These are phyloP conservation scores for Nyleta sp. DNA, from an alignment of 2,888 invertebrate species.

Conservation along the genomic window DNA sequence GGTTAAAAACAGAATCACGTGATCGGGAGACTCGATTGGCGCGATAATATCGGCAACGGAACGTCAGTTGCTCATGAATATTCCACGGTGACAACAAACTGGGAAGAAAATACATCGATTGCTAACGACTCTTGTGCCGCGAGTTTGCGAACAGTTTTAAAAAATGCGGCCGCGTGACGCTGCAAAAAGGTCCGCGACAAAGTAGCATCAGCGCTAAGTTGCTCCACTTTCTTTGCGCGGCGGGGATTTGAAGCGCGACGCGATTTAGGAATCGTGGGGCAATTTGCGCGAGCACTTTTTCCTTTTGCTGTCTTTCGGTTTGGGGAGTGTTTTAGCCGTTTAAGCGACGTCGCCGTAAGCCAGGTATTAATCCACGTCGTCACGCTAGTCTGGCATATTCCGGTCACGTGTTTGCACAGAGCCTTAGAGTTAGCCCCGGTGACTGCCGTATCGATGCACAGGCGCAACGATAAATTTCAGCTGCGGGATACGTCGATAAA, in stretches of 20 bases:
- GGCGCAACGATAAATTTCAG: conserved; percentile 59
- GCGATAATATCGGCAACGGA: neutral
- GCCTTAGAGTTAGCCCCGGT: conserved; percentile 65
- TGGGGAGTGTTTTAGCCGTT: conserved; percentile 36
- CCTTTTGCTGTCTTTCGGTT: conserved; percentile 9
- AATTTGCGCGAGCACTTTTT: conserved; percentile 20
- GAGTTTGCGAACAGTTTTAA: conserved; percentile 35
- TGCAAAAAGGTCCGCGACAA: conserved; percentile 27
- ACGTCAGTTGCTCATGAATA: conserved; percentile 28
- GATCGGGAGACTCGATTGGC: neutral
- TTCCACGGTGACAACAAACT: conserved; percentile 25
- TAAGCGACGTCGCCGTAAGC: conserved; percentile 30
- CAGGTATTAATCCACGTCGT: conserved; percentile 63
- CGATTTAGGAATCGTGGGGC: conserved; percentile 27
- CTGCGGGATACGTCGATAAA: conserved; percentile 61
- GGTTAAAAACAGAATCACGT: conserved; percentile 3
- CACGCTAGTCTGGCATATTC: conserved; percentile 66
- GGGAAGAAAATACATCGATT: conserved; percentile 35
- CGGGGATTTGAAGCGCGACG: conserved; percentile 5
- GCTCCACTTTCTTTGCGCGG: neutral
- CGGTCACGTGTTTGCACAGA: conserved; percentile 67
- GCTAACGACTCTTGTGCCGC: conserved; percentile 30
- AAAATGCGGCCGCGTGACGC: conserved; percentile 32
- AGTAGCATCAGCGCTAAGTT: conserved; percentile 24
- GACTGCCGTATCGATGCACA: conserved; percentile 57